Base-by-base conservation (phyloP, 2,113 vertebrate species). In the Sinocyclocheilus grahami region DNA sequence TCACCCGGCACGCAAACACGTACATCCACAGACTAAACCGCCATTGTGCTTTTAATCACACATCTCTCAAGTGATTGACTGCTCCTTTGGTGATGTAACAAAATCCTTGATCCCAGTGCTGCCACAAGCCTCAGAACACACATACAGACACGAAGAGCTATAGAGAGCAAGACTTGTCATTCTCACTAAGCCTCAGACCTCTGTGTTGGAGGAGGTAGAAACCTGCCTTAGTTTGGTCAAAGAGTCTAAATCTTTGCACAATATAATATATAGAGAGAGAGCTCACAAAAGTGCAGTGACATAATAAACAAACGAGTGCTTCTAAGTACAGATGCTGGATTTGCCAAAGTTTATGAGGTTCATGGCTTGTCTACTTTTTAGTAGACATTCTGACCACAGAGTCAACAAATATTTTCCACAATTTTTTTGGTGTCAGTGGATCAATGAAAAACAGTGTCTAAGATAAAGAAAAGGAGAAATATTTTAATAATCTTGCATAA, bases 31-130 rank as follows among this genome's bases (percentile, higher is more conserved):
- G 14, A 48, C 53, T 30, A n/a, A 86, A 86, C 10, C 55, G 16
- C 22, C 37, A 4, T 82, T 81, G 85, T 79, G 55, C 85, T 83
- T 83, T 83, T 48, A 62, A 86, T 82, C 71, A 86, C 80, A 60
- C 58, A 63, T 86, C 69, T 82, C 78, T 53, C 24, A 10, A 76
- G 60, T 83, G 85, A 82, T 74, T 77, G 71, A 77, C 79, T 67
- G 85, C 58, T 83, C 72, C 58, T 86, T 63, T 76, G 24, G 79
- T 82, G 79, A 86, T 86, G 79, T 83, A 82, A 86, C 42, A 37
- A 13, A 16, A 63, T 83, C 74, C 63, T 12, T 62, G 53, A 63
- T 83, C 60, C 62, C 67, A 86, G 48, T 5, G 48, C 76, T 58
- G 62, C 58, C 30, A 60, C 27, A 65, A 62, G 20, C 13, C 80